Evolutionary conservation across 2,888 invertebrate species (phyloP), one percentile per base, ranked within the genome.

Genomic region (Ochlodes sylvanus): DNA sequence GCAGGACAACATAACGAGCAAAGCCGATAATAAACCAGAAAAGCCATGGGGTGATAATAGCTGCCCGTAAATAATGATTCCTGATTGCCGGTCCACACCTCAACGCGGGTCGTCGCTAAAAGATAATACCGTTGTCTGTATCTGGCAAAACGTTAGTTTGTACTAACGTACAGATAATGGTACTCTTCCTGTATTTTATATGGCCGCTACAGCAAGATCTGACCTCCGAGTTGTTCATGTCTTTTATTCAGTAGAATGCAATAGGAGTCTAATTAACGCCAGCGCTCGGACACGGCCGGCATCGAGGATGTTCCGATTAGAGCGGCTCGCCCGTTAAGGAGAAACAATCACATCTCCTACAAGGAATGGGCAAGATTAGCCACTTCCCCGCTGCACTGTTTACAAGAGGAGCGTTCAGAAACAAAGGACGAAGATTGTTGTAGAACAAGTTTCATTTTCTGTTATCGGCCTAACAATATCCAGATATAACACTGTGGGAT

Each of bases 41-140:
- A 91, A 89, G 90, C 91, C 90, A 91, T 83, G 89, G 89, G 92
- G 91, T 92, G 92, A 92, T 92, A 92, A 92, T 92, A 92, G 90
- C 86, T 86, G 90, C 89, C 84, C 87, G 92, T 92, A 91, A 92
- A 92, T 92, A 92, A 92, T 92, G 92, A 92, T 90, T 84, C 88
- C 89, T 89, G 92, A 92, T 92, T 91, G 89, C 87, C 78, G 86
- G 84, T 86, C 87, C 88, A 85, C 87, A 86, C 86, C 82, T 85
- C 88, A 82, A 80, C 84, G 83, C 66, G 75, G 81, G 83, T 77
- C 85, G 83, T 81, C 83, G 83, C 76, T 77, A 75, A 77, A 77
- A 78, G 75, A 75, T 76, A 77, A 72, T 76, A 75, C 73, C 75
- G 72, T 71, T 71, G 69, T 27, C 64, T 70, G 66, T 71, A 67